phyloP scores from a whole-genome alignment of 2,113 vertebrate genomes.

The Romanogobio albipinnatus region DNA sequence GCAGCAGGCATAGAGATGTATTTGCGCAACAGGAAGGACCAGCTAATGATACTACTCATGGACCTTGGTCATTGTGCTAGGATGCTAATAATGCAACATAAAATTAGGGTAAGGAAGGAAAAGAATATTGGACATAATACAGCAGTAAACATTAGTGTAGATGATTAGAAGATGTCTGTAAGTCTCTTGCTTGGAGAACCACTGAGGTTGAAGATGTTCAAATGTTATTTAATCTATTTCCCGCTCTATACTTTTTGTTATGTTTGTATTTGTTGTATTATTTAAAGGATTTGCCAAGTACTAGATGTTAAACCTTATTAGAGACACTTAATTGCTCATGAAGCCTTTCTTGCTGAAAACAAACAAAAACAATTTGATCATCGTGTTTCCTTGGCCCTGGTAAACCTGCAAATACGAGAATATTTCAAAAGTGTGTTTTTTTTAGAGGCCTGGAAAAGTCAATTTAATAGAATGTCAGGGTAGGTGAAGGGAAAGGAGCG shows the following conservation, averaged over 20 bases:
- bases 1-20: conserved; percentile 26
- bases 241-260: neutral
- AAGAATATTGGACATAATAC: neutral
- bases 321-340: too few species aligned
- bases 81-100: conserved; percentile 34
- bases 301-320: conserved; percentile 7
- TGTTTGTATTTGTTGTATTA: neutral
- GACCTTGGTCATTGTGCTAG: neutral
- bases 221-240: neutral
- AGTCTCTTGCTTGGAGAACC: neutral
- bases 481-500: too few species aligned
- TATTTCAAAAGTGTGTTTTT: neutral
- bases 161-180: neutral
- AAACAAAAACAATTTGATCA: neutral
- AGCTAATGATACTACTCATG: conserved; percentile 27
- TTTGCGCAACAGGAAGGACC: conserved; percentile 23
- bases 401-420: too few species aligned
- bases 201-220: neutral
- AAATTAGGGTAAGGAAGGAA: neutral
- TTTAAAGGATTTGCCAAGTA: neutral
- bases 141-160: neutral
- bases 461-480: neutral
- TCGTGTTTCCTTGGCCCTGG: neutral
- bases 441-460: neutral
- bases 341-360: neutral